Conservation (phyloP, 1,140 invertebrate species). For the Bombus cullumanus region DNA sequence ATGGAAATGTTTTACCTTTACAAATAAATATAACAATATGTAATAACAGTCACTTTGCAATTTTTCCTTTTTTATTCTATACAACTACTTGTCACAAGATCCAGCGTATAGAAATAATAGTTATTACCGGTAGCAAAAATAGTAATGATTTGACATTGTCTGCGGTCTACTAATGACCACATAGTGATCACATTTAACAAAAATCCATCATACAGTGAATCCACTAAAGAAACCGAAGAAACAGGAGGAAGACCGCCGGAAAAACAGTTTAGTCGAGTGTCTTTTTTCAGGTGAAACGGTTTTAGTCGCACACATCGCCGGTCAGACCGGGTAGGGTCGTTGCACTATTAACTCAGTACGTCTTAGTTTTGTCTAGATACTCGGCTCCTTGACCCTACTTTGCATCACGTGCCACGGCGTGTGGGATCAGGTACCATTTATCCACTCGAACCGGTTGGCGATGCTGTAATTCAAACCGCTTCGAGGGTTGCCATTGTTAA, state of each 20-base stretch:
- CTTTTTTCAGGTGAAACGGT: not conserved
- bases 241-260: not conserved
- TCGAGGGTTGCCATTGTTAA: conserved; percentile 56
- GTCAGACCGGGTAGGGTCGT: conserved; percentile 35
- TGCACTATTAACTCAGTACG: conserved; percentile 41
- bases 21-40: not conserved
- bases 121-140: too few species aligned
- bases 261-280: not conserved
- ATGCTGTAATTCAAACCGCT: conserved; percentile 62
- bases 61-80: too few species aligned
- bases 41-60: not conserved
- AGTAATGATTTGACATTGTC: too few species aligned
- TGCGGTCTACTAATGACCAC: too few species aligned
- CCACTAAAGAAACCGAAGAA: not conserved
- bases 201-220: not conserved
- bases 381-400: conserved; percentile 59
- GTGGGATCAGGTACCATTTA: conserved; percentile 65
- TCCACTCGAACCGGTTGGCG: conserved; percentile 58
- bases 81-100: too few species aligned
- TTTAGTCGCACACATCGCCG: not conserved
- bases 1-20: not conserved
- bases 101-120: too few species aligned
- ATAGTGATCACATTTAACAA: not conserved
- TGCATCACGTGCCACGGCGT: conserved; percentile 56
- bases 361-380: conserved; percentile 56